phyloP scores from a whole-genome alignment of 2,797 vertebrate species.

The Acanthurus lineatus region DNA sequence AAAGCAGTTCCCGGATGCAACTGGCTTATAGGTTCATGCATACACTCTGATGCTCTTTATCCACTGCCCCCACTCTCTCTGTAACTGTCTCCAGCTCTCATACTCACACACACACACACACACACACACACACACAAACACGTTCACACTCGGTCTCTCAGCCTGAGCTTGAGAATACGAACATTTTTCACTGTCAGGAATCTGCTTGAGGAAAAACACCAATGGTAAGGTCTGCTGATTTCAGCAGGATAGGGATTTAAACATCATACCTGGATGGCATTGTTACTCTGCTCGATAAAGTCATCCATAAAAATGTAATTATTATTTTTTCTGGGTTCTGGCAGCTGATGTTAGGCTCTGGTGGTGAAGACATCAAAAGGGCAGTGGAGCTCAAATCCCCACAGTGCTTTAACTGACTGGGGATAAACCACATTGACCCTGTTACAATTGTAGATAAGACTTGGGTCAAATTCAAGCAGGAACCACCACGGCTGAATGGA shows the following conservation, averaged over 20 bases:
- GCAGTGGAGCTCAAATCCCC: conserved; percentile 62
- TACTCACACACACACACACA: conserved; percentile 35
- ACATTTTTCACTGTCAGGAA: conserved; percentile 88
- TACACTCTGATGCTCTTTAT: conserved; percentile 52
- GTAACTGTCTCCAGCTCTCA: conserved; percentile 19
- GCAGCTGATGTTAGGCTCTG: conserved; percentile 59
- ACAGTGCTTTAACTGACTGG: conserved; percentile 47
- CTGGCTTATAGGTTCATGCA: conserved; percentile 44
- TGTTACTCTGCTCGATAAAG: conserved; percentile 73
- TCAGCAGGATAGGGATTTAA: conserved; percentile 82
- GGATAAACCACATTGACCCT: conserved; percentile 52
- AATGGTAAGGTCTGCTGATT: conserved; percentile 83
- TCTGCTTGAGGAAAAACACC: conserved; percentile 79
- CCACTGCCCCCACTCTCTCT: conserved; percentile 16
- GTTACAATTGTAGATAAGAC: conserved; percentile 58
- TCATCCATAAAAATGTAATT: conserved; percentile 75
- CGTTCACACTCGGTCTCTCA: conserved; percentile 44
- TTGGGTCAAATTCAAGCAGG: conserved; percentile 48
- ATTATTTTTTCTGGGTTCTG: conserved; percentile 57
- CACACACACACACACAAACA: conserved; percentile 43
- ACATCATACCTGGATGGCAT: conserved; percentile 75
- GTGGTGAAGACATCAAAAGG: conserved; percentile 59
- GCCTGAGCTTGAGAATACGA: conserved; percentile 70
- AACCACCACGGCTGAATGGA: conserved; percentile 42
- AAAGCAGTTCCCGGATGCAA: conserved; percentile 25